Conservation (phyloP, 2,113 vertebrate genomes). For the Pristiophorus japonicus region DNA sequence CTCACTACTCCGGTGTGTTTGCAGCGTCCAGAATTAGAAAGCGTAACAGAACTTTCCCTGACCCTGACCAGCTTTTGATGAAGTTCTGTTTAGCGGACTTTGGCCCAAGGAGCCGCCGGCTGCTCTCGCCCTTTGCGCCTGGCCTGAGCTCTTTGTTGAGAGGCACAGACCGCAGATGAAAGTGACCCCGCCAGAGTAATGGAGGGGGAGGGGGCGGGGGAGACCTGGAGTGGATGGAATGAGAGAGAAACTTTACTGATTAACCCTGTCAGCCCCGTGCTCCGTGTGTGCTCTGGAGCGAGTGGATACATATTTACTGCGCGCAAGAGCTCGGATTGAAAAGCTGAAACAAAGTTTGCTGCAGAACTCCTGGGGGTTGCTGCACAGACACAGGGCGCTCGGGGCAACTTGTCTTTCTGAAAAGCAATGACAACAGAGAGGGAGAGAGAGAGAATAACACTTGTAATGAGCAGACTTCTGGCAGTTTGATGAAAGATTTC, state of each 20-base stretch:
- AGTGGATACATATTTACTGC: background rate
- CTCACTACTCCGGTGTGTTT: slow-evolving; percentile 40
- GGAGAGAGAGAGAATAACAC: background rate
- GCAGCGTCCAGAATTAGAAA: slow-evolving; percentile 49
- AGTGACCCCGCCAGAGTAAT: slow-evolving; percentile 41
- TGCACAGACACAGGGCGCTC: background rate
- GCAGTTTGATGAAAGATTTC: background rate
- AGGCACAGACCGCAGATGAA: slow-evolving; percentile 50
- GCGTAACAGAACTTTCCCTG: slow-evolving; percentile 46
- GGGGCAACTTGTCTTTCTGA: background rate
- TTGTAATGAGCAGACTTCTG: background rate
- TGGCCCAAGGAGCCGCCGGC: background rate
- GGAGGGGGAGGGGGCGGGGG: background rate
- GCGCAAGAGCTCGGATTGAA: background rate
- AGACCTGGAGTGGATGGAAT: no score
- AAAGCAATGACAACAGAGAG: background rate
- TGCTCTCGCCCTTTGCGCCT: slow-evolving; percentile 37
- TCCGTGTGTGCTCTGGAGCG: background rate
- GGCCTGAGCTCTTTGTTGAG: slow-evolving; percentile 49
- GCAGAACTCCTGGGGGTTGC: background rate
- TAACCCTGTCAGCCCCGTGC: background rate
- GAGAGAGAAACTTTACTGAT: background rate
- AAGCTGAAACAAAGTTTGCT: background rate
- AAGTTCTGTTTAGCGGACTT: background rate
- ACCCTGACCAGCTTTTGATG: slow-evolving; percentile 35